These are phyloP conservation scores for Neolamprologus toae DNA, from an alignment of 2,113 vertebrate genomes.

Conservation along the genomic window DNA sequence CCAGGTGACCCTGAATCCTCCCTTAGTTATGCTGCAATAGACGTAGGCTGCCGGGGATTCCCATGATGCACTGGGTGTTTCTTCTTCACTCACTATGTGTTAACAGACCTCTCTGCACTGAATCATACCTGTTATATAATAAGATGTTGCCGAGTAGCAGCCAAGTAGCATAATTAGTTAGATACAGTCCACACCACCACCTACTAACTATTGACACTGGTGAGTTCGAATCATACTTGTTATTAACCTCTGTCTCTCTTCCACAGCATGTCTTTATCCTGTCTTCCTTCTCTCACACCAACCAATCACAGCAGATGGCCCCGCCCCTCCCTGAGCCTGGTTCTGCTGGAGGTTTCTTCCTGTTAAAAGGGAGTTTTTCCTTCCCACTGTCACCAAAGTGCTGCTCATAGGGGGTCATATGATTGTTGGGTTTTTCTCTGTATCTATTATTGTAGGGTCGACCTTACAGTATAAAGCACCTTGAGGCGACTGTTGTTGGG, in stretches of 20 bases:
- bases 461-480: accelerated
- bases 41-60: accelerated
- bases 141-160: too few species aligned
- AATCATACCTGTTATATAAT: accelerated
- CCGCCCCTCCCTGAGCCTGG: neutral
- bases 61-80: too few species aligned
- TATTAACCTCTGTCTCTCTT: neutral
- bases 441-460: accelerated
- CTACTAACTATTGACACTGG: too few species aligned
- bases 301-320: neutral
- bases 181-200: too few species aligned
- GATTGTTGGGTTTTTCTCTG: neutral
- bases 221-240: accelerated
- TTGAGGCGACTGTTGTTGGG: accelerated
- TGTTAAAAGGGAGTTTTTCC: neutral
- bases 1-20: neutral
- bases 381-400: neutral
- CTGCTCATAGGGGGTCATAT: neutral
- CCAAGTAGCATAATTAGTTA: too few species aligned
- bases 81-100: neutral
- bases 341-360: accelerated
- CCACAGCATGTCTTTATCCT: neutral
- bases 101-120: accelerated
- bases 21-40: accelerated
- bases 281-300: accelerated